Evolutionary conservation across 2,888 invertebrate species (phyloP), one percentile per base, ranked within the genome.

Genomic region (Spodoptera littoralis): DNA sequence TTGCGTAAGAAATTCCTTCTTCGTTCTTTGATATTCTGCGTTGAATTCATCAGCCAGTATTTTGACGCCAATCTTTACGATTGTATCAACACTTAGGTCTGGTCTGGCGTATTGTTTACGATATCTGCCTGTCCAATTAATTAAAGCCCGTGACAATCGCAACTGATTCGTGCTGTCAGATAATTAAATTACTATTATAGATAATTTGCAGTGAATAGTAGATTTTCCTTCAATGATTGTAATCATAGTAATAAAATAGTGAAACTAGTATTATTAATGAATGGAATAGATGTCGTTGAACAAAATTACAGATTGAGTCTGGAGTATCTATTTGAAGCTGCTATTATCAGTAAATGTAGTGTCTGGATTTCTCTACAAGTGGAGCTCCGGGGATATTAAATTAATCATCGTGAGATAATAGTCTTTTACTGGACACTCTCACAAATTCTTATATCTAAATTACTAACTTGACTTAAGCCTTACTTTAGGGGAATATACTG

Each of bases 1-100:
- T 70, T 76, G 77, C 70, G 52, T 67, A 68, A 45, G 55, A 60
- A 79, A 71, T 64, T 71, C 65, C 45, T 46, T 6, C 57, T 47
- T 45, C 41, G 42, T 71, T 44, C 47, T 52, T 41, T 58, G 59
- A 53, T 63, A 66, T 66, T 67, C 65, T 50, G 41, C 51, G 48
- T 62, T 54, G 51, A 52, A 55, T 70, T 60, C 48, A 58, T 60
- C 54, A 46, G 46, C 47, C 52, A 62, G 24, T 27, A 11, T 45
- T 3, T 63, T 45, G 46, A 53, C 69, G 60, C 42, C 56, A 69
- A 45, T 60, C 57, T 69, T 24, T 45, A 18, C 48, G 48, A 58
- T 60, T 36, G 36, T 3, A 74, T 58, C 57, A 49, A 51, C 57
- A 57, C 41, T 24, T 49, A 43, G 11, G 22, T 54, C 50, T 63